These are phyloP conservation scores for Seira ritae DNA, from an alignment of 2,888 invertebrate genomes.

Conservation along the genomic window DNA sequence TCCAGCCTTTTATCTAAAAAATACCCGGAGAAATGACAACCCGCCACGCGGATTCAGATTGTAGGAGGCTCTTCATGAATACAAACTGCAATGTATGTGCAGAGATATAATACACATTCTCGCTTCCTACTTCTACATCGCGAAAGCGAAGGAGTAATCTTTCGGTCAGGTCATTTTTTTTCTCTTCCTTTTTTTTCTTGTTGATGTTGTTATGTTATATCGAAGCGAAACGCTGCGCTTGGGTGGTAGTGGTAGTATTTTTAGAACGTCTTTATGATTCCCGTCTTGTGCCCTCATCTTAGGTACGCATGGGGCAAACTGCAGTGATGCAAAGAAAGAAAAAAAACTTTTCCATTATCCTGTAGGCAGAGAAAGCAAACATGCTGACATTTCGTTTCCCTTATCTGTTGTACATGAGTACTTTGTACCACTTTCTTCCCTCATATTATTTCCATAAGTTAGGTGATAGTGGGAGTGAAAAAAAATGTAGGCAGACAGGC, in stretches of 20 bases:
- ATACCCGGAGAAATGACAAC: background rate
- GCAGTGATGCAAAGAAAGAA: constrained; percentile 13
- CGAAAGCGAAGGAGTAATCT: background rate
- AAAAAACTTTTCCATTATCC: constrained; percentile 64
- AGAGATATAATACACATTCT: background rate
- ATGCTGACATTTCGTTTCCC: constrained; percentile 60
- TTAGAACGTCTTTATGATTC: constrained; percentile 42
- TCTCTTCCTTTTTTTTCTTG: constrained; percentile 17
- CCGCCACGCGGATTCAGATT: background rate
- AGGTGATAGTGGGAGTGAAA: constrained; percentile 23
- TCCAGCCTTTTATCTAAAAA: background rate
- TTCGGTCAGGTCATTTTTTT: constrained; percentile 2
- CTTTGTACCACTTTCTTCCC: constrained; percentile 35
- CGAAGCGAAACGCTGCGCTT: background rate
- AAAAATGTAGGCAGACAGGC: constrained; percentile 49
- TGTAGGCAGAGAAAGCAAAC: constrained; percentile 28
- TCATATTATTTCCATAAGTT: constrained; percentile 51
- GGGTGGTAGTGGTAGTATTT: background rate
- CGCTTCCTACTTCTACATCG: no score
- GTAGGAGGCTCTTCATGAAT: background rate
- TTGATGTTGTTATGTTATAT: background rate
- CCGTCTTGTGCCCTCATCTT: constrained; percentile 20
- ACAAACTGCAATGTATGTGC: background rate
- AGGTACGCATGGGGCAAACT: background rate
- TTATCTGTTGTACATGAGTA: constrained; percentile 40